phyloP scores from a whole-genome alignment of 2,113 vertebrate species.

The Pollachius pollachius region DNA sequence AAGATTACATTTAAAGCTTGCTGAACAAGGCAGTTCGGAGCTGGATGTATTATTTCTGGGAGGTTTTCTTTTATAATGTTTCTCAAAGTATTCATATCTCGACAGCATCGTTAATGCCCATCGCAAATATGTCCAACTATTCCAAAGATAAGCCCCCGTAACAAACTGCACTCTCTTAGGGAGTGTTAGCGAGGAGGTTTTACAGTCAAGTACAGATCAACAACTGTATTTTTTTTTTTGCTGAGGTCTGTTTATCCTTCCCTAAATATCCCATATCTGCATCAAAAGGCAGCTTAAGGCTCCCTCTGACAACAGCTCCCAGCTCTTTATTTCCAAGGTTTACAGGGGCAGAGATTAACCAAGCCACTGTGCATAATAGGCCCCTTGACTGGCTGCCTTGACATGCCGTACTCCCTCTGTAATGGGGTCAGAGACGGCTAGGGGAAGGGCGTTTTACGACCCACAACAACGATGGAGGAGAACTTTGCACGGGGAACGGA shows the following conservation, averaged over 20 bases:
- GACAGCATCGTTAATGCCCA: too few relatives aligned
- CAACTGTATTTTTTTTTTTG: slow-evolving; percentile 6
- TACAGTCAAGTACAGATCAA: slow-evolving; percentile 9
- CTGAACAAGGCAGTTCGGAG: background rate
- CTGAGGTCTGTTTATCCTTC: background rate
- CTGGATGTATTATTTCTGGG: too few relatives aligned
- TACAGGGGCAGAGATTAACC: slow-evolving; percentile 42
- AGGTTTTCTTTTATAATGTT: too few relatives aligned
- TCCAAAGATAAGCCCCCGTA: background rate
- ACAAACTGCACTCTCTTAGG: background rate
- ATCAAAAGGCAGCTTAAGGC: slow-evolving; percentile 38
- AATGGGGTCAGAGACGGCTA: slow-evolving; percentile 45
- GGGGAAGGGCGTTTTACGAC: slow-evolving; percentile 47
- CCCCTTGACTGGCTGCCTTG: slow-evolving; percentile 46
- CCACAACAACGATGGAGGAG: slow-evolving; percentile 51
- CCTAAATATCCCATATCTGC: slow-evolving; percentile 25
- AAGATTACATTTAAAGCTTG: slow-evolving; percentile 17
- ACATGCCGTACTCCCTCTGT: slow-evolving; percentile 45
- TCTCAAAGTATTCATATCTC: too few relatives aligned
- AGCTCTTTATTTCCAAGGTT: slow-evolving; percentile 33
- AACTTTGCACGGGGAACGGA: slow-evolving; percentile 32
- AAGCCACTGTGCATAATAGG: slow-evolving; percentile 36
- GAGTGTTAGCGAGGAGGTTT: slow-evolving; percentile 26
- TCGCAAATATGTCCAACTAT: too few relatives aligned
- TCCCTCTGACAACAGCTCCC: slow-evolving; percentile 33